Evolutionary conservation across 2,888 invertebrate genomes (phyloP).

Genomic region (Lycocerus yunnanus): DNA sequence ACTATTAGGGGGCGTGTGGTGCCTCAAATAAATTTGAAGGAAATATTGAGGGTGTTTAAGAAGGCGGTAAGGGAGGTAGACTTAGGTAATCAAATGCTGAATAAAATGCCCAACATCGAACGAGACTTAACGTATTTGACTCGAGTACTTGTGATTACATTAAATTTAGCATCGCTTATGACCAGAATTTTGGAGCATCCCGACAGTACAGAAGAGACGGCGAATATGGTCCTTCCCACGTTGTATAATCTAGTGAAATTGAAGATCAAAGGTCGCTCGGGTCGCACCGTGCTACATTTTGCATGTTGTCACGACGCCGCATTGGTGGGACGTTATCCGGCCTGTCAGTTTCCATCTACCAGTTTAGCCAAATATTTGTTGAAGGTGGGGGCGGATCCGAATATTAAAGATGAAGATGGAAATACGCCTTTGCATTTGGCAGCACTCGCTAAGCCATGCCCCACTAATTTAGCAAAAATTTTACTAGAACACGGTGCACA

Average conservation of each 20-base stretch:
- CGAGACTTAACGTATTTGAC: constrained; percentile 79
- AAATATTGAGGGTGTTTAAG: constrained; percentile 80
- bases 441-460: constrained; percentile 74
- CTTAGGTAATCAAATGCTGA: constrained; percentile 65
- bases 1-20: constrained; percentile 65
- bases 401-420: constrained; percentile 78
- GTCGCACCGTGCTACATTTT: constrained; percentile 77
- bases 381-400: constrained; percentile 81
- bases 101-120: constrained; percentile 66
- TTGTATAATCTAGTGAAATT: constrained; percentile 79
- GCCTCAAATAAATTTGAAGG: constrained; percentile 79
- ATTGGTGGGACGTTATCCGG: constrained; percentile 68
- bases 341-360: constrained; percentile 71
- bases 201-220: constrained; percentile 43
- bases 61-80: constrained; percentile 81
- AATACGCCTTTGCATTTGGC: constrained; percentile 89
- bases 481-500: constrained; percentile 84
- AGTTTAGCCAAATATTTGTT: constrained; percentile 72
- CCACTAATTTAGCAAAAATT: constrained; percentile 70
- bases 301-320: constrained; percentile 81
- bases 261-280: constrained; percentile 65
- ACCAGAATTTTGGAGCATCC: constrained; percentile 64
- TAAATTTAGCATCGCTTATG: constrained; percentile 81
- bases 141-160: constrained; percentile 81
- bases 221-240: constrained; percentile 69